Base-by-base conservation (phyloP, 2,797 vertebrate genomes). In the Labroides dimidiatus region DNA sequence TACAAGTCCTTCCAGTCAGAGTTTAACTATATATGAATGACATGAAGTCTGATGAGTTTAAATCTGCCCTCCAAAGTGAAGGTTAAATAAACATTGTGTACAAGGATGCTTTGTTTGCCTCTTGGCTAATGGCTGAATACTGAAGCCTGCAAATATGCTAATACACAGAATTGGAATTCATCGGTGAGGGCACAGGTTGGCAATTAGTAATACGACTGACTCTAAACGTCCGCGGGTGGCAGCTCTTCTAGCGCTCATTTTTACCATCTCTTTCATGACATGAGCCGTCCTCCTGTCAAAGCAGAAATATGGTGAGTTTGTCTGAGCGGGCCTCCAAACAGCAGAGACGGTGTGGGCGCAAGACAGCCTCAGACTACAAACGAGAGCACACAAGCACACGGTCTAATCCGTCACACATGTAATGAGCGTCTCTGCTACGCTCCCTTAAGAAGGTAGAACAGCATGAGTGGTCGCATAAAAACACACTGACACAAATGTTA, bases 341-440 rank as follows among this genome's bases (percentile, higher is more conserved):
- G 64, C 65, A 56, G 75, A 69, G 77, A 81, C 43, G 64, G 75
- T 77, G 87, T 88, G 87, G 85, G 87, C 30, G 84, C 81, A 77
- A 24, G 65, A 60, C 85, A 69, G 67, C 64, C 61, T 55, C 71
- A 52, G 89, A 92, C 88, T 91, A 82, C 85, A 90, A 91, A 93
- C 90, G 85, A 91, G 78, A 66, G 64, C 69, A 7, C 72, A 58
- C 69, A 65, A 78, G 75, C 30, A 27, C 64, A 47, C 69, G n/a
- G 56, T 56, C 64, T 83, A 78, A 92, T 88, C 86, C 44, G 55
- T 84, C 83, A 86, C 81, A 68, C 78, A 53, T 73, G 82, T 84
- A 80, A 88, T 80, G 85, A 82, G 73, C 45, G 16, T 82, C 78
- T 43, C 69, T 11, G 73, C 63, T 45, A 64, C 33, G 57, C 69